phyloP scores from a whole-genome alignment of 92 coral and sea anemone genomes.

The Phenganax stokvisi region DNA sequence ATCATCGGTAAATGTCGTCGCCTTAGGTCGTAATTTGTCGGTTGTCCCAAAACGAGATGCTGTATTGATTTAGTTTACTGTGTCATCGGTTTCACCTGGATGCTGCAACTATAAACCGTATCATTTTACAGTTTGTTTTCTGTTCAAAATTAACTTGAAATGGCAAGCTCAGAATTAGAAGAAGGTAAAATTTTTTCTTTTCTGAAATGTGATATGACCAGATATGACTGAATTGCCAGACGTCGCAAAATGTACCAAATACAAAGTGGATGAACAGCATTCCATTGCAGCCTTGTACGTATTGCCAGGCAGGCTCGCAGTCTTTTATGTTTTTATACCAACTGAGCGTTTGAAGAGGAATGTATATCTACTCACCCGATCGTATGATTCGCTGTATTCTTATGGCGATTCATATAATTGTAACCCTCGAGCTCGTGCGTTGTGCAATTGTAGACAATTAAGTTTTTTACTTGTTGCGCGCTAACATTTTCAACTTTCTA shows the following conservation, averaged over 20 bases:
- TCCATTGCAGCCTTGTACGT: neutral
- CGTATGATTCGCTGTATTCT: too few species aligned
- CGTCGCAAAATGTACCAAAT: too few species aligned
- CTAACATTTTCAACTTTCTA: neutral
- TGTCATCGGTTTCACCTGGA: neutral
- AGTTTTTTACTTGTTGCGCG: neutral
- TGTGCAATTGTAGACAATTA: constrained; percentile 23
- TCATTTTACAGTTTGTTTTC: neutral
- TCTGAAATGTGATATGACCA: neutral
- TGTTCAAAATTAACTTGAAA: neutral
- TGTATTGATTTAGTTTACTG: neutral
- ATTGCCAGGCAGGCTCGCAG: neutral
- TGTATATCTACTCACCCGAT: too few species aligned
- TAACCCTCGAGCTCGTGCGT: neutral
- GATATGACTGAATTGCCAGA: neutral
- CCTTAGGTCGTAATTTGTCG: neutral
- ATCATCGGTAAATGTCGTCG: neutral
- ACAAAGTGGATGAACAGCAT: neutral
- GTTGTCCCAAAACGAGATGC: neutral
- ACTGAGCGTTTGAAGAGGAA: neutral
- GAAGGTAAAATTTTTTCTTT: constrained; percentile 15
- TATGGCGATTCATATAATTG: too few species aligned
- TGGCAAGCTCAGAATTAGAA: constrained; percentile 34
- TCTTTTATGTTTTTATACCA: neutral
- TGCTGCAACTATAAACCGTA: neutral